Conservation (phyloP, 2,113 vertebrate species). For the Crotalus tigris region DNA sequence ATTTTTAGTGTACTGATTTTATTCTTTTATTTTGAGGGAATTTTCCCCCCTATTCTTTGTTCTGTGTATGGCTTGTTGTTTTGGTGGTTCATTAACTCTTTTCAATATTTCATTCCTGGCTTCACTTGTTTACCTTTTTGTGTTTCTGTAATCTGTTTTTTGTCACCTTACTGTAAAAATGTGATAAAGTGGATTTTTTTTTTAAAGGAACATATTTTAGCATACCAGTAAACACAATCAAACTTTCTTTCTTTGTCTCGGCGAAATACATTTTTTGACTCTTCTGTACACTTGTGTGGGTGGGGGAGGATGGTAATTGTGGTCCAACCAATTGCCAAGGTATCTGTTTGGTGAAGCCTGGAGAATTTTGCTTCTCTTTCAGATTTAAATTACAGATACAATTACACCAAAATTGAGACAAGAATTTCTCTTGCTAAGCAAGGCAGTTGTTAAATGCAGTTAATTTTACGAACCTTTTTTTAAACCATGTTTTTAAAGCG, state of each 20-base stretch:
- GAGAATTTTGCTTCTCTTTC: background rate
- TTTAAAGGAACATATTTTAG: background rate
- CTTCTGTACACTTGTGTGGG: background rate
- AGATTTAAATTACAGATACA: background rate
- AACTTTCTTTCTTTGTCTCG: background rate
- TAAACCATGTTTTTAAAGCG: no score
- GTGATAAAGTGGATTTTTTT: background rate
- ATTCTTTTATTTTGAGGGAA: background rate
- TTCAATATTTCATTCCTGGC: background rate
- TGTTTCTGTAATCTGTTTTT: background rate
- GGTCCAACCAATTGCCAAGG: background rate
- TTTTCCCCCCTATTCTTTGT: background rate
- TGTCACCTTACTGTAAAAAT: background rate
- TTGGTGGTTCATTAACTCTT: background rate
- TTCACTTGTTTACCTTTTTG: background rate
- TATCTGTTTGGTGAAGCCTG: background rate
- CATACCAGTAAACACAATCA: background rate
- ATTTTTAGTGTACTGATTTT: background rate
- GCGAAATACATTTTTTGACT: background rate
- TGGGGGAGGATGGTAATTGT: background rate
- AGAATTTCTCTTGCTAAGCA: no score
- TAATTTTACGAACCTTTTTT: no score
- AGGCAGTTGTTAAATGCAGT: no score
- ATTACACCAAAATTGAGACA: no score
- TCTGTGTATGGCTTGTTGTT: background rate